Evolutionary conservation across 2,113 vertebrate genomes (phyloP).

Genomic region (Lathamus discolor): DNA sequence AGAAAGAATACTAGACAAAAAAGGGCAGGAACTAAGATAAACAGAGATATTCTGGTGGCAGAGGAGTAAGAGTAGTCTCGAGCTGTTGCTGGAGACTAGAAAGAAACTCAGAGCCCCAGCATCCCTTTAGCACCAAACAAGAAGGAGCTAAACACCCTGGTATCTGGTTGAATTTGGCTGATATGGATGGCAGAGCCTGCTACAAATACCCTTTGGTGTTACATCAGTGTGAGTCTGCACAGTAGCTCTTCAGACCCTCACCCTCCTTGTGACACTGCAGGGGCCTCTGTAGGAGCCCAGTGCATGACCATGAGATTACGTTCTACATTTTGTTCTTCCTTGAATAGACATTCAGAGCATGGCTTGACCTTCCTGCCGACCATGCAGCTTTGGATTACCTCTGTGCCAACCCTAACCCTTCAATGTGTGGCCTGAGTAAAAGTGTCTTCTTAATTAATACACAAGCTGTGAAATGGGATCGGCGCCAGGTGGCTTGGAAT

Average conservation of each 20-base stretch:
- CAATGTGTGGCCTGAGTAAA: background rate
- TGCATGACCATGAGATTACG: background rate
- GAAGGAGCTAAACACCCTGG: background rate
- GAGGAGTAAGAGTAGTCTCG: background rate
- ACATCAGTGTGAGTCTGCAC: background rate
- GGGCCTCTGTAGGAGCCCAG: background rate
- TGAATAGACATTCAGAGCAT: background rate
- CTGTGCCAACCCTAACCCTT: background rate
- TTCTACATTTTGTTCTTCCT: background rate
- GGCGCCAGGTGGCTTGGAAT: background rate
- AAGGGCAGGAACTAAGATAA: background rate
- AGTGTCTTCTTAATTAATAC: slow-evolving; percentile 2
- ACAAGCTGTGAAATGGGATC: background rate
- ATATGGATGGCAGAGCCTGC: no score
- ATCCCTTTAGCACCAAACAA: background rate
- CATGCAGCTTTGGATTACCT: background rate
- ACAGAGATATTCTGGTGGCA: background rate
- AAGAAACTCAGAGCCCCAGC: background rate
- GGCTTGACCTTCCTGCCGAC: background rate
- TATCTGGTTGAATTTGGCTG: background rate
- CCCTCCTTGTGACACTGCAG: background rate
- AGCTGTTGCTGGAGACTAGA: background rate
- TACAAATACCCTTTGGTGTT: background rate
- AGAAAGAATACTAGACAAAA: background rate
- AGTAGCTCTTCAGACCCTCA: background rate